phyloP scores from a whole-genome alignment of 2,888 invertebrate genomes.

The Amphimallon solstitiale region DNA sequence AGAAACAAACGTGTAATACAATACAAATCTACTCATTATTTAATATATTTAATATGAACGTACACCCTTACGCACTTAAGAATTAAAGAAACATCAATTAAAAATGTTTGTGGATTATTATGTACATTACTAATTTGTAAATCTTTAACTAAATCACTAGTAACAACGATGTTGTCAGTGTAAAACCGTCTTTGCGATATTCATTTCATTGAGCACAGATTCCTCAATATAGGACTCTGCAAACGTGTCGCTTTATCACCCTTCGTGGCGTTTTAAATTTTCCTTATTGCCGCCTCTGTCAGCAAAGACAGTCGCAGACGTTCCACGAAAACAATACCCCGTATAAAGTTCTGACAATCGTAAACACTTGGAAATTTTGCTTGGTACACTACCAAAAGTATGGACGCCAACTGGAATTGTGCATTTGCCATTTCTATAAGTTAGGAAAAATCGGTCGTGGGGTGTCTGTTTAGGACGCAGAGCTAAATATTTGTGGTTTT shows the following conservation, averaged over 20 bases:
- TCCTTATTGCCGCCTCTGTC: neutral
- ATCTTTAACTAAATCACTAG: neutral
- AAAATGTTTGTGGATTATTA: too few relatives aligned
- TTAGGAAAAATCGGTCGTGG: too few relatives aligned
- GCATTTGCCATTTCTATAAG: too few relatives aligned
- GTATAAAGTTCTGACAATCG: neutral
- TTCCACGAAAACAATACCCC: neutral
- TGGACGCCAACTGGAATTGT: neutral
- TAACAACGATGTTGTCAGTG: neutral
- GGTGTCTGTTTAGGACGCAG: neutral
- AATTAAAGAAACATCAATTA: too few relatives aligned
- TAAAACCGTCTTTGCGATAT: neutral
- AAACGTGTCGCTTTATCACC: too few relatives aligned
- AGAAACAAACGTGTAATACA: too few relatives aligned
- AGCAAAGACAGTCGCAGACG: neutral
- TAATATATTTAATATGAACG: too few relatives aligned
- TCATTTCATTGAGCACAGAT: neutral
- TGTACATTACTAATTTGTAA: neutral
- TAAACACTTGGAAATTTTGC: neutral
- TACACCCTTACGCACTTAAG: too few relatives aligned
- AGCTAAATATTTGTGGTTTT: neutral
- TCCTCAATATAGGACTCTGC: too few relatives aligned
- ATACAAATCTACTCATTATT: too few relatives aligned
- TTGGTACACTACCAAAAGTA: slow-evolving; percentile 5
- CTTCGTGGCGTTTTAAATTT: too few relatives aligned